Evolutionary conservation across 2,113 vertebrate genomes (phyloP).

Genomic region (Ascaphus truei): DNA sequence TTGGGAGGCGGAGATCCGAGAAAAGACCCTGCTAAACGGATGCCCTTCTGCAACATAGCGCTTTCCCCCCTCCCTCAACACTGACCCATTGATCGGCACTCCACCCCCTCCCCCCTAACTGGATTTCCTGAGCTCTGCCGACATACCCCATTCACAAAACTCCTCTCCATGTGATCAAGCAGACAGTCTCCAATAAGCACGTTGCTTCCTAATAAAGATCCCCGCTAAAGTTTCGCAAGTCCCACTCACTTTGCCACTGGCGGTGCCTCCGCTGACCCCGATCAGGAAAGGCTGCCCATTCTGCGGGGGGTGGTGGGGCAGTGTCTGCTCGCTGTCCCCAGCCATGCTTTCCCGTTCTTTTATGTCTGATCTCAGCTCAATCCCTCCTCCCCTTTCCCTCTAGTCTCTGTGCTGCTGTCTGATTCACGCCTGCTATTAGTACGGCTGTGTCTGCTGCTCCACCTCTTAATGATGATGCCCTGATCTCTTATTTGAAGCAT

Average conservation of each 20-base stretch:
- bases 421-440: neutral
- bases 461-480: constrained; percentile 18
- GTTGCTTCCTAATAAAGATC: no score
- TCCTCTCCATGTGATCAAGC: no score
- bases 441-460: constrained; percentile 35
- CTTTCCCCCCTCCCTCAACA: neutral
- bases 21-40: neutral
- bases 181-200: no score
- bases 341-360: constrained; percentile 67
- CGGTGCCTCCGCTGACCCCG: constrained; percentile 89
- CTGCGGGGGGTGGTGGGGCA: constrained; percentile 65
- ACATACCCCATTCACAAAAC: no score
- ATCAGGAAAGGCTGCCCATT: constrained; percentile 85
- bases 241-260: constrained; percentile 86
- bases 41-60: neutral
- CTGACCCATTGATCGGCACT: no score
- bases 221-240: neutral
- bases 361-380: neutral
- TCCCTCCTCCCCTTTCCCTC: constrained; percentile 38
- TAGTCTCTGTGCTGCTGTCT: neutral
- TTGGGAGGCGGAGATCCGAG: neutral
- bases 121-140: neutral
- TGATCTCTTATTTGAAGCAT: constrained; percentile 16
- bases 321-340: constrained; percentile 80
- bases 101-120: neutral